Conservation (phyloP, 2,888 invertebrate species). For the Matsumyia berberina region DNA sequence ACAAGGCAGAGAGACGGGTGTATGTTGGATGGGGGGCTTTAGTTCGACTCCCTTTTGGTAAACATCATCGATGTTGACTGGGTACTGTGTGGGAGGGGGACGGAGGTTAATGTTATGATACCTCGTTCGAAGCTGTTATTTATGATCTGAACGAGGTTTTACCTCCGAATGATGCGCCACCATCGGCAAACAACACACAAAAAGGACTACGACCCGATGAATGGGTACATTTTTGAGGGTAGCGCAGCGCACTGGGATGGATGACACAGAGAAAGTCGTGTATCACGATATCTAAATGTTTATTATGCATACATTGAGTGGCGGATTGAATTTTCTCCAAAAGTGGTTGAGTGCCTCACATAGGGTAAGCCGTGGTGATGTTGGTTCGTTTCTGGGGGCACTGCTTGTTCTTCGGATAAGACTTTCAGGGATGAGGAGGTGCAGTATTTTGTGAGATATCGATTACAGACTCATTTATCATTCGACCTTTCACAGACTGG, state of each 20-base stretch:
- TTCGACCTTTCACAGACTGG: conserved; percentile 1
- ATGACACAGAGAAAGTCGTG: conserved; percentile 50
- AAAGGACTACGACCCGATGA: conserved; percentile 29
- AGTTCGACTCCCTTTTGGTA: conserved; percentile 10
- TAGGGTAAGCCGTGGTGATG: conserved; percentile 3
- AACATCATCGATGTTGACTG: conserved; percentile 36
- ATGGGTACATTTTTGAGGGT: conserved; percentile 31
- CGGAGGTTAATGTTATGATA: conserved; percentile 40
- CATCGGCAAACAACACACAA: neutral
- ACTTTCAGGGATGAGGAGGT: conserved; percentile 18
- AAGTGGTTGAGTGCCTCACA: conserved; percentile 36
- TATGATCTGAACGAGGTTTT: conserved; percentile 48
- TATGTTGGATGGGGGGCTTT: neutral
- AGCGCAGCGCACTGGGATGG: conserved; percentile 4
- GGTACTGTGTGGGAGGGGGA: too few relatives aligned
- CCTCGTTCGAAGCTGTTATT: conserved; percentile 61
- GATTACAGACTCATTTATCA: conserved; percentile 45
- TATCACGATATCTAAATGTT: conserved; percentile 61
- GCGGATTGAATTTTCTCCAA: conserved; percentile 51
- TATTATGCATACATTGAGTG: conserved; percentile 60
- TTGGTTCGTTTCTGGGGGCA: neutral
- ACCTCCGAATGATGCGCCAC: conserved; percentile 24
- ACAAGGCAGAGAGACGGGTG: conserved; percentile 4
- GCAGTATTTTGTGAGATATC: conserved; percentile 31
- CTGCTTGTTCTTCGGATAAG: neutral